phyloP scores from a whole-genome alignment of 2,797 vertebrate species.

The Sebastes trivittatus region DNA sequence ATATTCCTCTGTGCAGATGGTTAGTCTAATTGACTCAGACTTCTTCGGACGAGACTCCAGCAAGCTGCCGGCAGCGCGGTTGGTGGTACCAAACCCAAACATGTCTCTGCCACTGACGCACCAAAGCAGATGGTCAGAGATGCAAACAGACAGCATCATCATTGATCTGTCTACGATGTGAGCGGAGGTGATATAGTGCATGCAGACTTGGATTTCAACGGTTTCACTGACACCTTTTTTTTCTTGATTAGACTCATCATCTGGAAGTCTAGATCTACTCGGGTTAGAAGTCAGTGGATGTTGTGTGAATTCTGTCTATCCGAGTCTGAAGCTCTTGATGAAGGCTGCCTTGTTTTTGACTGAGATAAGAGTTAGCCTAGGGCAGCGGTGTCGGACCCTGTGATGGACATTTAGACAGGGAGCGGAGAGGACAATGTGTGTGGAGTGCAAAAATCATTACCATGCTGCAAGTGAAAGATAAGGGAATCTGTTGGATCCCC shows the following conservation, averaged over 20 bases:
- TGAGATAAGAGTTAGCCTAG: conserved; percentile 52
- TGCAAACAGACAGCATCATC: conserved; percentile 44
- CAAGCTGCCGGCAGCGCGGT: conserved; percentile 26
- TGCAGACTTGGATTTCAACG: neutral
- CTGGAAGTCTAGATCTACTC: neutral
- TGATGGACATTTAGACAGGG: conserved; percentile 67
- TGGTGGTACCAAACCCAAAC: conserved; percentile 52
- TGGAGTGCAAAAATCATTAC: conserved; percentile 29
- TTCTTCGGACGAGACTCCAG: conserved; percentile 22
- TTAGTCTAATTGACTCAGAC: conserved; percentile 65
- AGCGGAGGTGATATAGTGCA: conserved; percentile 14
- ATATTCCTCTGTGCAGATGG: conserved; percentile 65
- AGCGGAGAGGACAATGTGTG: conserved; percentile 13
- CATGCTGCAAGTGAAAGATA: conserved; percentile 63
- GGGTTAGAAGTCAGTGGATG: conserved; percentile 3
- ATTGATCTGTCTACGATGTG: conserved; percentile 31
- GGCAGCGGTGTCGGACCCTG: conserved; percentile 37
- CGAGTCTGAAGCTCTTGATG: conserved; percentile 12
- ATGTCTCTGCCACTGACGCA: conserved; percentile 24
- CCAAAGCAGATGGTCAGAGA: conserved; percentile 55
- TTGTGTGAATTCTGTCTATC: conserved; percentile 23
- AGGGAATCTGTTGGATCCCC: conserved; percentile 60
- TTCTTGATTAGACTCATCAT: conserved; percentile 4
- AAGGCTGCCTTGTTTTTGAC: conserved; percentile 55
- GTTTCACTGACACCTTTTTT: conserved; percentile 7